These are phyloP conservation scores for Athalia rosae DNA, from an alignment of 2,888 invertebrate genomes.

Conservation along the genomic window DNA sequence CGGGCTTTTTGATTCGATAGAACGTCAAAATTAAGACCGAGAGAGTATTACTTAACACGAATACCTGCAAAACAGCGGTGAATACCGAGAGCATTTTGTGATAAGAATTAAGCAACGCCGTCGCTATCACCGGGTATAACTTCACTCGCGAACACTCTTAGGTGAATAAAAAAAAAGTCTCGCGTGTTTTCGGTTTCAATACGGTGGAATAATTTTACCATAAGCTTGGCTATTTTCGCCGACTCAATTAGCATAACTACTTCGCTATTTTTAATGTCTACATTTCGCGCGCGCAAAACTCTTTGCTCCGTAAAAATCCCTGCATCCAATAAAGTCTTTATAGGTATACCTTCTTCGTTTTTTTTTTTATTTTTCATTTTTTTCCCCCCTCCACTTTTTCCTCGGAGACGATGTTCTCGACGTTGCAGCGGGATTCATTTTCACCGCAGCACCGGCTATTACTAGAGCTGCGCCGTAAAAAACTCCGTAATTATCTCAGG, in stretches of 20 bases:
- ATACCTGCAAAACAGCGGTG: constrained; percentile 21
- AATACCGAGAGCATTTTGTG: constrained; percentile 32
- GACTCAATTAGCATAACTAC: constrained; percentile 42
- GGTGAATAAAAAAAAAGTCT: constrained; percentile 12
- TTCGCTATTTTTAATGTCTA: constrained; percentile 30
- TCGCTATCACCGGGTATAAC: not conserved
- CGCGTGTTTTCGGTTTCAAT: constrained; percentile 43
- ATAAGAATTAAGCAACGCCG: constrained; percentile 20
- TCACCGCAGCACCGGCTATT: too few relatives aligned
- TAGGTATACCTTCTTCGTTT: too few relatives aligned
- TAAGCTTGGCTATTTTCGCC: constrained; percentile 41
- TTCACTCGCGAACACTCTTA: constrained; percentile 10
- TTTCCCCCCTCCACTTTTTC: too few relatives aligned
- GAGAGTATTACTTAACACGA: constrained; percentile 36
- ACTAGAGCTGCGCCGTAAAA: too few relatives aligned
- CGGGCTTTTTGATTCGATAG: constrained; percentile 2
- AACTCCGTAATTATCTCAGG: constrained; percentile 16
- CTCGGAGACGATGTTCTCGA: too few relatives aligned
- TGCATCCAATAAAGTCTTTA: too few relatives aligned
- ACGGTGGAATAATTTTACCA: constrained; percentile 30
- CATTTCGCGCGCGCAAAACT: constrained; percentile 10
- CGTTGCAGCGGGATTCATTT: too few relatives aligned
- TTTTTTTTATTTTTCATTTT: too few relatives aligned
- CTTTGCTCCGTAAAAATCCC: not conserved
- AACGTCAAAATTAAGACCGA: constrained; percentile 29